A percentile compares a stretch with the other conserved stretches of the same genome.
These are phyloP conservation scores for Cydia pomonella DNA, from an alignment of 1,140 invertebrate genomes.

Conservation along the genomic window DNA sequence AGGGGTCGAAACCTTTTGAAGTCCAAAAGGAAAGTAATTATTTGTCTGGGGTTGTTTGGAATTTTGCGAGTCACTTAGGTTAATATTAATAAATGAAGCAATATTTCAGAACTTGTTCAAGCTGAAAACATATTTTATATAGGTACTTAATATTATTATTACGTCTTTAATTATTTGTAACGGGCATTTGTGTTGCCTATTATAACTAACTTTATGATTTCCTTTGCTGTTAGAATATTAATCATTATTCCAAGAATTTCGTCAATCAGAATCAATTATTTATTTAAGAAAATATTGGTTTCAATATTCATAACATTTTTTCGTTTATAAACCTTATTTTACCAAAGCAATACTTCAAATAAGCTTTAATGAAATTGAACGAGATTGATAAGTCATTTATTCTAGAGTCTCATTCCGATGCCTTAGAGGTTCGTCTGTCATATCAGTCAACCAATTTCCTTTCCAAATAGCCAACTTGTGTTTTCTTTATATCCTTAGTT, in stretches of 20 bases:
- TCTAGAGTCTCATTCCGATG: background rate
- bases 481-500: conserved; percentile 25
- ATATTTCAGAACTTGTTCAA: background rate
- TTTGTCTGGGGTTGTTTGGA: conserved; percentile 20
- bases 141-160: background rate
- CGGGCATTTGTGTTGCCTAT: too few relatives aligned
- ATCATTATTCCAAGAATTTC: too few relatives aligned
- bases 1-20: conserved; percentile 24
- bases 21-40: conserved; percentile 29
- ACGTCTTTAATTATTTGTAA: background rate
- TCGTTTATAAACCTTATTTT: too few relatives aligned
- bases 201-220: too few relatives aligned
- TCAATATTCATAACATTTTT: too few relatives aligned
- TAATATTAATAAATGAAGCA: conserved; percentile 21
- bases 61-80: conserved; percentile 18
- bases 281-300: too few relatives aligned
- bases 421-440: conserved; percentile 21
- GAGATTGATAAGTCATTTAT: background rate
- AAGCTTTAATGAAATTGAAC: too few relatives aligned
- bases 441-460: conserved; percentile 18
- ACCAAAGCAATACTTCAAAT: too few relatives aligned
- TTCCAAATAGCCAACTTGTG: conserved; percentile 15
- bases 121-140: background rate
- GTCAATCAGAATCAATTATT: too few relatives aligned
- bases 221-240: too few relatives aligned